Base-by-base conservation (phyloP, 92 coral and sea anemone genomes). In the Zoanthus sociatus region DNA sequence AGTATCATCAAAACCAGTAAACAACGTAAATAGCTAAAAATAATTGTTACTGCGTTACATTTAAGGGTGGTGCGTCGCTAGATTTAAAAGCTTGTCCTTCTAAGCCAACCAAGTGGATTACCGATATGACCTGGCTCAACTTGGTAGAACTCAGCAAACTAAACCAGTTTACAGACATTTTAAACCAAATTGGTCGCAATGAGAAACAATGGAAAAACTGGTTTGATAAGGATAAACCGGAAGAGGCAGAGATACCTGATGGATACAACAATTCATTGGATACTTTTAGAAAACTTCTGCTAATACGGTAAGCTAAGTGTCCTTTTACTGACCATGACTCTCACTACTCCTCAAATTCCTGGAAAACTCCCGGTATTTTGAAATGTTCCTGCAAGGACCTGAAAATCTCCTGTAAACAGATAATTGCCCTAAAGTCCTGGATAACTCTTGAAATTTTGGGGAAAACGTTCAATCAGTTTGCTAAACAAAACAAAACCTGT, bases 141-240 rank as follows among this genome's bases (percentile, higher is more conserved):
- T 93, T 94, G 54, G 98, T 94, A 51, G 98, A 93, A 63, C 95
- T 96, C 15, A 93, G 94, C 44, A 96, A 96, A 78, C 88, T 96
- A 58, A 94, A 98, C 48, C 98, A 96, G 87, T 96, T 96, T 77
- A 94, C 98, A 12, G 98, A 96, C 77, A 77, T 96, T 56, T 90
- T 96, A 18, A 96, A 96, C 89, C 98, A 96, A 96, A 95, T 96
- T 74, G 92, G 98, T 53, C 98, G 99, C 16, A 96, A 96, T 74
- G 99, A 96, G 92, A 96, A 96, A 78, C 98, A 94, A 73, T 96
- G 99, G 99, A 93, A 94, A 90, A 91, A 90, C 88, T 96, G 99
- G 99, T 96, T 96, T 77, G 99, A 96, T 77, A 96, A 95, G 87
- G 99, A 96, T 32, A 96, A 96, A 3, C 99, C 99, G 0, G 99